Evolutionary conservation across 2,888 invertebrate species (phyloP).

Genomic region (Druceiella hillmani): DNA sequence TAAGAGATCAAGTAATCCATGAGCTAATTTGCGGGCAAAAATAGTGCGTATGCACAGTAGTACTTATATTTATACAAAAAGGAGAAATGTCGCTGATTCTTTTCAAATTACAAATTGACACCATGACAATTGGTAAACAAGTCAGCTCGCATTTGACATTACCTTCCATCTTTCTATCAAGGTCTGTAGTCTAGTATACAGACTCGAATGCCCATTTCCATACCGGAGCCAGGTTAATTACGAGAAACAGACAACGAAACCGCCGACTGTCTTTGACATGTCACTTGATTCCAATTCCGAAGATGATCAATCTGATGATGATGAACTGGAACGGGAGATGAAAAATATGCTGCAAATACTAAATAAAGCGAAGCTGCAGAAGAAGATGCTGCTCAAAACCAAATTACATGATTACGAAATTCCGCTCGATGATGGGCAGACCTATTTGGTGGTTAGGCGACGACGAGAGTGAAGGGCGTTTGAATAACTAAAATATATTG

Average conservation of each 20-base stretch:
- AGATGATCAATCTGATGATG: conserved; percentile 46
- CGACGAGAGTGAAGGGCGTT: conserved; percentile 43
- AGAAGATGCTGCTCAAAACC: conserved; percentile 55
- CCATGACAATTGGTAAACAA: too few relatives aligned
- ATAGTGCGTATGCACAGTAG: too few relatives aligned
- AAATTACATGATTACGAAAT: conserved; percentile 76
- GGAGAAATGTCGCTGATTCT: too few relatives aligned
- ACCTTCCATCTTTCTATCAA: too few relatives aligned
- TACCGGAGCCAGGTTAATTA: conserved; percentile 44
- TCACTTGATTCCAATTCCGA: conserved; percentile 43
- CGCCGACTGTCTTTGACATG: conserved; percentile 29
- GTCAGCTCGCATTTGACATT: background rate
- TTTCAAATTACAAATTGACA: too few relatives aligned
- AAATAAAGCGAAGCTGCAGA: conserved; percentile 50
- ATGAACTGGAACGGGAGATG: conserved; percentile 54
- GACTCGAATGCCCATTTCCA: conserved; percentile 38
- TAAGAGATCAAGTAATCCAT: too few relatives aligned
- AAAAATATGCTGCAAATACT: conserved; percentile 53
- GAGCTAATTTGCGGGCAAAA: too few relatives aligned
- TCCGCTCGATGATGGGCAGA: conserved; percentile 72
- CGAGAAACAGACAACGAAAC: conserved; percentile 36
- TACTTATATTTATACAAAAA: too few relatives aligned
- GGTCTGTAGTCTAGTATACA: conserved; percentile 41
- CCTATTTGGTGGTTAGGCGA: conserved; percentile 54
- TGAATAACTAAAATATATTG: conserved; percentile 40